Conservation (phyloP, 2,113 vertebrate species). For the Catharus bicknelli region DNA sequence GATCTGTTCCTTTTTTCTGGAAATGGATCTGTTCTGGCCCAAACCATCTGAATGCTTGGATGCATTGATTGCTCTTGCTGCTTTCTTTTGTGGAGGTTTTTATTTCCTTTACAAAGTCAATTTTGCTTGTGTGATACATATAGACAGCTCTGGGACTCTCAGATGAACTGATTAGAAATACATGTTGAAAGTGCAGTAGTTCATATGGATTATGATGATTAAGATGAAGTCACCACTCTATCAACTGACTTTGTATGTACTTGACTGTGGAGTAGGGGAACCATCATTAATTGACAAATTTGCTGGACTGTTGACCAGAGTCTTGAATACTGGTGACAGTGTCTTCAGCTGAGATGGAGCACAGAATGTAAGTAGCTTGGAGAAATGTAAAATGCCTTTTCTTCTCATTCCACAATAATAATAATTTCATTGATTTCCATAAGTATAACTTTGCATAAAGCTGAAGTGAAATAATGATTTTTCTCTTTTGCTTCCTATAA, state of each 20-base stretch:
- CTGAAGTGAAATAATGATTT: slow-evolving; percentile 2
- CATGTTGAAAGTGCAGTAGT: background rate
- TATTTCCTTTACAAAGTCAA: background rate
- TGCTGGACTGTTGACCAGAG: background rate
- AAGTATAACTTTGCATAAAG: background rate
- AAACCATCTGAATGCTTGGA: rapidly evolving
- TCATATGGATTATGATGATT: background rate
- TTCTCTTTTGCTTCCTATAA: slow-evolving; percentile 21
- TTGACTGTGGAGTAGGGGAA: background rate
- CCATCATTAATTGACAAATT: background rate
- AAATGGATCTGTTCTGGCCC: background rate
- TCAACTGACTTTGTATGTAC: background rate
- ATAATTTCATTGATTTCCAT: background rate
- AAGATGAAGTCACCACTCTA: background rate
- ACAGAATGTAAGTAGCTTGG: background rate
- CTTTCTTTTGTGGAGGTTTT: background rate
- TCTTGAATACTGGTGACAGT: background rate
- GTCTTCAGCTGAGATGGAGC: background rate
- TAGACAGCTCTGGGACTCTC: background rate
- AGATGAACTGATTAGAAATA: background rate
- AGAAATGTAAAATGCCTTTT: background rate
- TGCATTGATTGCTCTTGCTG: background rate
- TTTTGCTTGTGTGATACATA: background rate
- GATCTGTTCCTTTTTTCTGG: background rate
- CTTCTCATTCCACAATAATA: background rate